Percentiles rank a stretch among this genome's conserved stretches.
phyloP scores from a whole-genome alignment of 2,797 vertebrate genomes.

The Karalla daura region DNA sequence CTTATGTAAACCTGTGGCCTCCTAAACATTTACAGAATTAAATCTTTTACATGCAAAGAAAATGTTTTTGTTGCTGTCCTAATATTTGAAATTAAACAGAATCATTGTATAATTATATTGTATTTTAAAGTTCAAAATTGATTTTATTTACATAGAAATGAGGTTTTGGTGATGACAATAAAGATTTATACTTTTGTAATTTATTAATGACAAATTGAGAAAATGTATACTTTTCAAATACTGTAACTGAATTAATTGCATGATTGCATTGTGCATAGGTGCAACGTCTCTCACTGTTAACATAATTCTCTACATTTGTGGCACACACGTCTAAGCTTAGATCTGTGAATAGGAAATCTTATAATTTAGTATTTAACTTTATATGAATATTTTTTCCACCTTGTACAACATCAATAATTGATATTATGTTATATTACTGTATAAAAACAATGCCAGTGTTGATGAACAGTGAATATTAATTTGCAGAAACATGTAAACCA shows the following conservation, averaged over 20 bases:
- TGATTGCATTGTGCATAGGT: not conserved
- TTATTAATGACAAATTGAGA: slow-evolving; percentile 1
- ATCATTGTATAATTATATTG: slow-evolving; percentile 8
- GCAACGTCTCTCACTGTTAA: not conserved
- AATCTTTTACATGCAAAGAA: slow-evolving; percentile 11
- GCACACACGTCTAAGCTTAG: not conserved
- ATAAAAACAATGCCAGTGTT: not conserved
- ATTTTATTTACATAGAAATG: not conserved
- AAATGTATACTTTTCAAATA: not conserved
- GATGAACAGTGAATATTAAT: slow-evolving; percentile 4
- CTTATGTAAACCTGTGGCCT: slow-evolving; percentile 10
- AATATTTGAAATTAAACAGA: not conserved
- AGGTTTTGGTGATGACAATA: slow-evolving; percentile 12
- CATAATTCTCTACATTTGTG: not conserved
- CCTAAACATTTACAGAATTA: slow-evolving; percentile 8
- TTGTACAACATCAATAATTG: slow-evolving; percentile 2
- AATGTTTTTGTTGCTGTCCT: not conserved
- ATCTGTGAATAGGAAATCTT: not conserved
- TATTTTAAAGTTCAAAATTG: slow-evolving; percentile 5
- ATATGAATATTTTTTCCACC: not conserved
- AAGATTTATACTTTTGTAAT: slow-evolving; percentile 9
- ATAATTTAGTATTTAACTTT: not conserved
- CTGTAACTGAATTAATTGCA: not conserved
- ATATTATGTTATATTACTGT: not conserved
- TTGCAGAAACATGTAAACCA: slow-evolving; percentile 9